Evolutionary conservation across 2,797 vertebrate species (phyloP), one percentile per base, ranked within the genome.

Genomic region (Oryzias dopingdopingensis): DNA sequence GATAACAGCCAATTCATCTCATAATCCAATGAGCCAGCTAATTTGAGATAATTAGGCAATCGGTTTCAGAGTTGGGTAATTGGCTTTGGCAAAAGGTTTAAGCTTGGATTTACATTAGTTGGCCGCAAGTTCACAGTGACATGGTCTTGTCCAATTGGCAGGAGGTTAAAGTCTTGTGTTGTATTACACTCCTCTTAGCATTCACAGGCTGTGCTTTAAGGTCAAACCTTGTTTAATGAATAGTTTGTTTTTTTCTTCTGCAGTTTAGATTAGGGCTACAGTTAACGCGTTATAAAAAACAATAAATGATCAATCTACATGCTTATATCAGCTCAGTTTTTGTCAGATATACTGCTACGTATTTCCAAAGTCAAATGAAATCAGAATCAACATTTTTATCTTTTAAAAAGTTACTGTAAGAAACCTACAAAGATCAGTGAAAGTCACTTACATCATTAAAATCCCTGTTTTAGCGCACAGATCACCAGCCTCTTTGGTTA

Each of bases 21-120:
- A 70, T 76, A 83, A 82, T 82, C 62, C 65, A 67, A 62, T 59
- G 51, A 80, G 71, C 77, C 76, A 80, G 72, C 74, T 84, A 74
- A 82, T 79, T 80, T 79, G 69, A 24, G 32, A 32, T 79, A 84
- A 81, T 81, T 73, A 85, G 69, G 56, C 61, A 55, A 65, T 58
- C 43, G 18, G 59, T 81, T 70, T 59, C 74, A 44, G 61, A 45
- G 53, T 45, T 4, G 53, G 51, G 40, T 77, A 80, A 84, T 80
- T 86, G 72, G 62, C 70, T 65, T 57, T 77, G 76, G 70, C 59
- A 72, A 59, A 66, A 63, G 54, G 67, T 77, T 78, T 70, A 47
- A 60, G 74, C 43, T 50, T 50, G 67, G 70, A 68, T 80, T 75
- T 64, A 65, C 53, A 69, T 58, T 60, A 51, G 47, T 32, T 62